Conservation (phyloP, 2,888 invertebrate species). For the Euzophera pinguis region DNA sequence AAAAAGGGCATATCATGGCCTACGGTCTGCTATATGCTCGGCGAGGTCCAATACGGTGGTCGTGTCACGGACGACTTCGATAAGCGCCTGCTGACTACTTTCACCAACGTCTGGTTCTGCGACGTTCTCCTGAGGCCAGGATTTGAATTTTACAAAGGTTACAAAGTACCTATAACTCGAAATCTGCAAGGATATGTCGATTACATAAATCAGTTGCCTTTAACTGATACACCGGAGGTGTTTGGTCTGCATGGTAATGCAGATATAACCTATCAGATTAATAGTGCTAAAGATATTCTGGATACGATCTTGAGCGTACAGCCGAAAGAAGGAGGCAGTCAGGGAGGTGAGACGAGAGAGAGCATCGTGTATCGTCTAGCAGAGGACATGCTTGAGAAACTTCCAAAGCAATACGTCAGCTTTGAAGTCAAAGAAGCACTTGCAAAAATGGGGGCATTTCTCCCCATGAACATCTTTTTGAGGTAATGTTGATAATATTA, state of each 20-base stretch:
- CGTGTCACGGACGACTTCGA: constrained; percentile 98
- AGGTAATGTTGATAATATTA: constrained; percentile 52
- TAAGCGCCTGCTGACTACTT: constrained; percentile 94
- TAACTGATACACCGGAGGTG: constrained; percentile 95
- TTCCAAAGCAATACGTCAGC: constrained; percentile 91
- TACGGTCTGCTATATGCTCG: constrained; percentile 98
- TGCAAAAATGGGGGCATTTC: constrained; percentile 93
- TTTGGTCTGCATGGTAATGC: constrained; percentile 98
- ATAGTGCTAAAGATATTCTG: constrained; percentile 95
- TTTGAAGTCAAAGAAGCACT: constrained; percentile 95
- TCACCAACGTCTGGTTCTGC: constrained; percentile 97
- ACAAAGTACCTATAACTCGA: constrained; percentile 92
- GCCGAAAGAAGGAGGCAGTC: constrained; percentile 95
- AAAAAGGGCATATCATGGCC: constrained; percentile 99
- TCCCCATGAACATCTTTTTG: constrained; percentile 98
- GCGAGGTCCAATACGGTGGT: constrained; percentile 93
- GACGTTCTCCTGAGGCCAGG: constrained; percentile 91
- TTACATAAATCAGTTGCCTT: constrained; percentile 91
- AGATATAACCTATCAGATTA: constrained; percentile 98
- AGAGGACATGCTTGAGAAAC: constrained; percentile 90
- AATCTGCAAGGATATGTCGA: constrained; percentile 89
- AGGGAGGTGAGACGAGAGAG: constrained; percentile 95
- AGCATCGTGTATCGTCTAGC: constrained; percentile 94
- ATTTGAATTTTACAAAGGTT: constrained; percentile 96
- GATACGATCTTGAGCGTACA: constrained; percentile 98